Evolutionary conservation across 2,797 vertebrate species (phyloP).

Genomic region (Eidolon dupreanum): DNA sequence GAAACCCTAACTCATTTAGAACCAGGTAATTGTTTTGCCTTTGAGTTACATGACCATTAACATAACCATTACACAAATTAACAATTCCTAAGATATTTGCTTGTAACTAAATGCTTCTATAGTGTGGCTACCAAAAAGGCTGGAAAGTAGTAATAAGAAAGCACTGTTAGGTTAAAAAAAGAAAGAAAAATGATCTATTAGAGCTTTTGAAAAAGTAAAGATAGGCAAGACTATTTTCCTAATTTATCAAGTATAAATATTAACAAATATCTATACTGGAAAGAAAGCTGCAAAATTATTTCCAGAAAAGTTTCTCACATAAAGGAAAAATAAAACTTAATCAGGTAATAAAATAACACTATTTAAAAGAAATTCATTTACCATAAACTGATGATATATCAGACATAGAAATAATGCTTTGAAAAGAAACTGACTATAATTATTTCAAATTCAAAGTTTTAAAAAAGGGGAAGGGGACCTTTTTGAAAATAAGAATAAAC

Average conservation of each 20-base stretch:
- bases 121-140: not conserved
- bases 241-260: constrained; percentile 34
- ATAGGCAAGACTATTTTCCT: not conserved
- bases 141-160: not conserved
- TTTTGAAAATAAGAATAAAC: constrained; percentile 32
- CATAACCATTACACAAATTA: constrained; percentile 38
- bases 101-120: constrained; percentile 29
- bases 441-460: constrained; percentile 30
- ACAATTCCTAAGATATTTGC: constrained; percentile 31
- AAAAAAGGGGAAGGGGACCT: not conserved
- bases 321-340: constrained; percentile 28
- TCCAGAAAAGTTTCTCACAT: constrained; percentile 29
- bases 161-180: not conserved
- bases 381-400: not conserved
- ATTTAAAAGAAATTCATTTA: constrained; percentile 29
- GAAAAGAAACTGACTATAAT: constrained; percentile 26
- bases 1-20: constrained; percentile 33
- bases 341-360: not conserved
- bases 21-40: constrained; percentile 1
- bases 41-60: constrained; percentile 47
- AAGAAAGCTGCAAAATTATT: constrained; percentile 9
- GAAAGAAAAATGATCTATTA: not conserved
- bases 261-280: not conserved
- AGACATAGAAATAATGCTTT: not conserved
- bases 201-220: constrained; percentile 10